These are phyloP conservation scores for Koerneria pararmatus DNA, from an alignment of 2,888 invertebrate genomes.

Conservation along the genomic window DNA sequence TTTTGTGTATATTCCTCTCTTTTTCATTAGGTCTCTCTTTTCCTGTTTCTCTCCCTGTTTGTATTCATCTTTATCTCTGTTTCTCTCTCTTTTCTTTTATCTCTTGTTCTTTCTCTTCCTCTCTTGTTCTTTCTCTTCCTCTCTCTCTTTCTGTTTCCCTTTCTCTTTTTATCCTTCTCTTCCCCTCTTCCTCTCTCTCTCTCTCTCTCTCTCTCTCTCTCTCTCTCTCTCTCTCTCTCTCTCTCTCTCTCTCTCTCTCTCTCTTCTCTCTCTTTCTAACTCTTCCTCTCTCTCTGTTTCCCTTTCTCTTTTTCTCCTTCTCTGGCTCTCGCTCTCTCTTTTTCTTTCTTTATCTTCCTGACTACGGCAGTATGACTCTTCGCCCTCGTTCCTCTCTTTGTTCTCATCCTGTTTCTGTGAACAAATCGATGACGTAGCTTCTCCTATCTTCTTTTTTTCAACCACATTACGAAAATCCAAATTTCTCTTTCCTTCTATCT, in stretches of 20 bases:
- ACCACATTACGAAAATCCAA: no score
- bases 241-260: constrained; percentile 12
- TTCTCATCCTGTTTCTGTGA: constrained; percentile 20
- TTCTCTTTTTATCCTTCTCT: no score
- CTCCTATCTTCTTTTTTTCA: no score
- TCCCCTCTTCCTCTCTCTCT: not conserved
- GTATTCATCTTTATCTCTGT: not conserved
- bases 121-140: constrained; percentile 1
- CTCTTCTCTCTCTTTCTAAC: constrained; percentile 10
- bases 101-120: constrained; percentile 1
- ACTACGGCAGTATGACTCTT: constrained; percentile 9
- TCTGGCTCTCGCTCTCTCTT: constrained; percentile 13
- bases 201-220: constrained; percentile 18
- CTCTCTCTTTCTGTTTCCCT: not conserved
- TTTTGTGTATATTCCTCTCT: not conserved
- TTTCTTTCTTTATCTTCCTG: constrained; percentile 5
- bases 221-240: constrained; percentile 21
- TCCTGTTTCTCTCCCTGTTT: not conserved
- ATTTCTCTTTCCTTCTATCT: constrained; percentile 1
- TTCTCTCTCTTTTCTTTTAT: not conserved
- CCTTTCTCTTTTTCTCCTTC: constrained; percentile 7
- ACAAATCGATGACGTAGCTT: no score
- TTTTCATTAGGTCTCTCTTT: not conserved
- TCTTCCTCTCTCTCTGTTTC: not conserved
- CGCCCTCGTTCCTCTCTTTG: constrained; percentile 9